These are phyloP conservation scores for Drosophila ohnishii DNA, from an alignment of 1,140 invertebrate species.

Conservation along the genomic window DNA sequence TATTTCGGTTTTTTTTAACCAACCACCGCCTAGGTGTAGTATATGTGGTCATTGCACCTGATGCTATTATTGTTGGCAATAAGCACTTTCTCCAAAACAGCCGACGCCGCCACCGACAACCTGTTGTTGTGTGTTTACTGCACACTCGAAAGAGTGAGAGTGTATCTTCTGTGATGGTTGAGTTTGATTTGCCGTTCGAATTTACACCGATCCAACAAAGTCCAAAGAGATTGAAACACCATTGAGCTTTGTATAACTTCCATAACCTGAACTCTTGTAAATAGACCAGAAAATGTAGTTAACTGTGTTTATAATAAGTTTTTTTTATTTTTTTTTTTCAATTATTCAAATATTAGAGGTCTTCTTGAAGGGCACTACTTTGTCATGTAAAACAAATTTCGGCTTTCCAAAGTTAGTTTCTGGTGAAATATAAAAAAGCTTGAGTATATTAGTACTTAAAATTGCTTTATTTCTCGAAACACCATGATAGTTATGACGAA, in stretches of 20 bases:
- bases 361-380: no score
- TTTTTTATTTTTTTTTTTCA: background rate
- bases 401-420: no score
- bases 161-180: constrained; percentile 31
- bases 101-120: constrained; percentile 26
- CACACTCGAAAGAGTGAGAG: constrained; percentile 39
- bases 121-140: constrained; percentile 29
- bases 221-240: constrained; percentile 1
- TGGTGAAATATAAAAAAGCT: background rate
- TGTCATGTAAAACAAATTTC: no score
- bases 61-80: constrained; percentile 36
- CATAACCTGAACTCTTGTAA: background rate
- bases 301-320: background rate
- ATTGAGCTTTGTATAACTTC: background rate
- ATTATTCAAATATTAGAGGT: no score
- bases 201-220: constrained; percentile 18
- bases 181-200: constrained; percentile 26
- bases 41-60: constrained; percentile 47
- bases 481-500: no score
- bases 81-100: constrained; percentile 46
- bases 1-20: constrained; percentile 13
- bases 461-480: background rate
- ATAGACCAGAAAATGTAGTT: no score
- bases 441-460: background rate
- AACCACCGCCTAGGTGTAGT: constrained; percentile 22